phyloP scores from a whole-genome alignment of 2,888 invertebrate genomes.

The Caenorhabditis angaria region DNA sequence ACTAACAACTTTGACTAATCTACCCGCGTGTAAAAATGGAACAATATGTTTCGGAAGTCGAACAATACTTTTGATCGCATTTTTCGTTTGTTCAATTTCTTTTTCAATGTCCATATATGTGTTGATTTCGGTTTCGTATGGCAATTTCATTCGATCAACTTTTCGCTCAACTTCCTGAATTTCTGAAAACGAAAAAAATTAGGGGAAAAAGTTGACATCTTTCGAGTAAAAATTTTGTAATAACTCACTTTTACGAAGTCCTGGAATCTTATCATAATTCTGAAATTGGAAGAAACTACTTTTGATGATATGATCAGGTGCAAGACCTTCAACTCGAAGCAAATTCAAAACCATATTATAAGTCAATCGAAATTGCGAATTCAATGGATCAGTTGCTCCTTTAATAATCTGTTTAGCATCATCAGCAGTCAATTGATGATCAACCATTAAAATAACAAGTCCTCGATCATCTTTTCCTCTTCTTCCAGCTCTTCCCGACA shows the following conservation, averaged over 20 bases:
- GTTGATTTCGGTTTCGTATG: conserved; percentile 36
- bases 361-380: conserved; percentile 97
- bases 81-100: conserved; percentile 47
- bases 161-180: conserved; percentile 7
- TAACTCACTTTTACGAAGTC: conserved; percentile 84
- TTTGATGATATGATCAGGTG: conserved; percentile 98
- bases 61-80: conserved; percentile 82
- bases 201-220: too few species aligned
- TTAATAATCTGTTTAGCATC: conserved; percentile 76
- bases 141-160: conserved; percentile 14
- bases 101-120: conserved; percentile 21
- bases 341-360: conserved; percentile 99
- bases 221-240: not conserved
- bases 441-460: conserved; percentile 97
- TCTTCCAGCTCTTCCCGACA: conserved; percentile 97
- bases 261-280: conserved; percentile 93
- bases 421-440: conserved; percentile 84
- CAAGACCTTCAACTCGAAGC: conserved; percentile 90
- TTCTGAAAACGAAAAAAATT: conserved; percentile 28
- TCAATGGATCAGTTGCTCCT: conserved; percentile 93
- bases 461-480: conserved; percentile 88
- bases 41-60: conserved; percentile 87
- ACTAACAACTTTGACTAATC: conserved; percentile 80
- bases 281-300: conserved; percentile 98
- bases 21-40: conserved; percentile 92